Percentiles rank a stretch among this genome's conserved stretches.
These are phyloP conservation scores for Antheraea mylitta DNA, from an alignment of 1,140 invertebrate genomes.

Conservation along the genomic window DNA sequence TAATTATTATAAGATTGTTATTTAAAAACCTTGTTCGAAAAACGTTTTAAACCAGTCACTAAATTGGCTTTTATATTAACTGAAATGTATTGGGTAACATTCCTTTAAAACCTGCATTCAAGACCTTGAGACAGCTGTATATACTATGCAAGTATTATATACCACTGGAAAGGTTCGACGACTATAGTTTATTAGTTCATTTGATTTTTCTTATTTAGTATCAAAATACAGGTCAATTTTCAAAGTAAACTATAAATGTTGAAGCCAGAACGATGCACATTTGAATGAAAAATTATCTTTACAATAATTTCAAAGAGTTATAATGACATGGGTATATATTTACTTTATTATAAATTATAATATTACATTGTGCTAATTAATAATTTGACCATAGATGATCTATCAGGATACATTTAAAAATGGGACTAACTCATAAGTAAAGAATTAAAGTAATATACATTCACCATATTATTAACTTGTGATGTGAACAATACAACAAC, in stretches of 20 bases:
- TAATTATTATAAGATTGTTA: not conserved
- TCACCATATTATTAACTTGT: no score
- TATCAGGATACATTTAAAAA: no score
- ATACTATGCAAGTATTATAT: conserved; percentile 3
- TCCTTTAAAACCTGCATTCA: conserved; percentile 1
- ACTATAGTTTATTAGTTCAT: conserved; percentile 11
- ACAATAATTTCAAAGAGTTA: not conserved
- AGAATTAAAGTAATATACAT: no score
- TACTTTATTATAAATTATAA: no score
- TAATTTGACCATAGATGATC: no score
- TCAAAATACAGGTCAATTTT: not conserved
- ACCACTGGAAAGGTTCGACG: conserved; percentile 3
- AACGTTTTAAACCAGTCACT: not conserved
- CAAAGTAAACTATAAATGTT: not conserved
- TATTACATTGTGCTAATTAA: no score
- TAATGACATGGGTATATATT: no score
- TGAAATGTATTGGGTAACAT: not conserved
- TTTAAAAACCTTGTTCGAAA: conserved; percentile 5
- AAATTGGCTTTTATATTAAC: not conserved
- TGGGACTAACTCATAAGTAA: no score
- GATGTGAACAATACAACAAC: no score
- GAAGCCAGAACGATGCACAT: not conserved
- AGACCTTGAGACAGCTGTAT: not conserved
- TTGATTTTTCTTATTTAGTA: conserved; percentile 14
- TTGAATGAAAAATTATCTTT: not conserved